phyloP scores from a whole-genome alignment of 2,113 vertebrate genomes.

The Vanacampus margaritifer region DNA sequence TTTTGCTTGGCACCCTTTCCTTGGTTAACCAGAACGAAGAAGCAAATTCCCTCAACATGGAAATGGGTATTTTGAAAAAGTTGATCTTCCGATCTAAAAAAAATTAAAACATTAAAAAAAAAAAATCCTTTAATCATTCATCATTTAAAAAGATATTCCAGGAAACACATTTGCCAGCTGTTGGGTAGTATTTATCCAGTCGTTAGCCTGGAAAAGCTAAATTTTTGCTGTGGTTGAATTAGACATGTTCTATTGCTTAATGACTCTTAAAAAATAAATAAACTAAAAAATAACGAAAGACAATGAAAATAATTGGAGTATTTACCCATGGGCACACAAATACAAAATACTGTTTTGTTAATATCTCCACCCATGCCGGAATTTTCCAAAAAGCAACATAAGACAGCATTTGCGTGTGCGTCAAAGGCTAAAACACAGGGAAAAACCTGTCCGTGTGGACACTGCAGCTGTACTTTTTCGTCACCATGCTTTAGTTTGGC shows the following conservation, averaged over 20 bases:
- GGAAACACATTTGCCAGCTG: slow-evolving; percentile 1
- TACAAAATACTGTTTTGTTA: too few species aligned
- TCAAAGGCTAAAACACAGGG: neutral
- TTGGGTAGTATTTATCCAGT: neutral
- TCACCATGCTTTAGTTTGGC: neutral
- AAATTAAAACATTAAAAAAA: neutral
- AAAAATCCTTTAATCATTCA: too few species aligned
- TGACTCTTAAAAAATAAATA: too few species aligned
- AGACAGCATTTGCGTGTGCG: neutral
- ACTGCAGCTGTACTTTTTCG: neutral
- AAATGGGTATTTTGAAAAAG: neutral
- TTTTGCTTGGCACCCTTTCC: slow-evolving; percentile 13
- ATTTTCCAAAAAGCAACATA: neutral
- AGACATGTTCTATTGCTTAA: neutral
- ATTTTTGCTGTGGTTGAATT: neutral
- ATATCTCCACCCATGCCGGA: too few species aligned
- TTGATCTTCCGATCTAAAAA: neutral
- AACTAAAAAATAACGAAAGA: too few species aligned
- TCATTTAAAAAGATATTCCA: neutral
- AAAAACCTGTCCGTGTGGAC: neutral
- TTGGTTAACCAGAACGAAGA: slow-evolving; percentile 20
- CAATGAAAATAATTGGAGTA: too few species aligned
- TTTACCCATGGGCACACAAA: too few species aligned
- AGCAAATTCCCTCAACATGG: neutral
- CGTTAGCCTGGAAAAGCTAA: neutral